Conservation (phyloP, 2,888 invertebrate genomes). For the Mellilla xanthometata region DNA sequence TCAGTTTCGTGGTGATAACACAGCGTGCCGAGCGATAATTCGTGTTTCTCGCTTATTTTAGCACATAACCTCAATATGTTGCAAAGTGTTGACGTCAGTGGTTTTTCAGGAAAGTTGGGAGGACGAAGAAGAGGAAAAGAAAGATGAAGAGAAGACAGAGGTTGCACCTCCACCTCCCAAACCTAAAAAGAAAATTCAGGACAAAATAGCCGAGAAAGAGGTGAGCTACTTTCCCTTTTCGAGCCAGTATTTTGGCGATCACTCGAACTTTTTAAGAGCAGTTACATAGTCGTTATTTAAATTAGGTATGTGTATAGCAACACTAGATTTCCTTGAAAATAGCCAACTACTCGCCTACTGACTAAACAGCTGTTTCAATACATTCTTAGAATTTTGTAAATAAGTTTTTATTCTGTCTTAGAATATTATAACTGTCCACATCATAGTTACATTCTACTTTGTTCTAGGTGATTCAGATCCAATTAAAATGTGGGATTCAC, state of each 20-base stretch:
- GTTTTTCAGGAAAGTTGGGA: slow-evolving; percentile 95
- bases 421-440: no score
- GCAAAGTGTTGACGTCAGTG: slow-evolving; percentile 62
- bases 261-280: no score
- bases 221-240: slow-evolving; percentile 63
- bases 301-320: not conserved
- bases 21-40: slow-evolving; percentile 16
- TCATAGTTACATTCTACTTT: no score
- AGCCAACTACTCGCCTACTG: not conserved
- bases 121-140: slow-evolving; percentile 93
- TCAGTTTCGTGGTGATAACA: slow-evolving; percentile 27
- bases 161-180: slow-evolving; percentile 83
- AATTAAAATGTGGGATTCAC: no score
- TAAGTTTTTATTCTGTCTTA: not conserved
- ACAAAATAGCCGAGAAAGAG: slow-evolving; percentile 95
- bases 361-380: slow-evolving; percentile 7
- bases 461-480: no score
- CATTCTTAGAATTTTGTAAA: no score
- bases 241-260: no score
- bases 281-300: not conserved
- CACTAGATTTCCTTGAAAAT: slow-evolving; percentile 2
- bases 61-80: slow-evolving; percentile 68
- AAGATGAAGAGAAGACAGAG: slow-evolving; percentile 87
- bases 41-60: slow-evolving; percentile 30
- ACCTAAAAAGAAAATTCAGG: slow-evolving; percentile 88